Conservation (phyloP, 2,113 vertebrate species). For the Alces alces region DNA sequence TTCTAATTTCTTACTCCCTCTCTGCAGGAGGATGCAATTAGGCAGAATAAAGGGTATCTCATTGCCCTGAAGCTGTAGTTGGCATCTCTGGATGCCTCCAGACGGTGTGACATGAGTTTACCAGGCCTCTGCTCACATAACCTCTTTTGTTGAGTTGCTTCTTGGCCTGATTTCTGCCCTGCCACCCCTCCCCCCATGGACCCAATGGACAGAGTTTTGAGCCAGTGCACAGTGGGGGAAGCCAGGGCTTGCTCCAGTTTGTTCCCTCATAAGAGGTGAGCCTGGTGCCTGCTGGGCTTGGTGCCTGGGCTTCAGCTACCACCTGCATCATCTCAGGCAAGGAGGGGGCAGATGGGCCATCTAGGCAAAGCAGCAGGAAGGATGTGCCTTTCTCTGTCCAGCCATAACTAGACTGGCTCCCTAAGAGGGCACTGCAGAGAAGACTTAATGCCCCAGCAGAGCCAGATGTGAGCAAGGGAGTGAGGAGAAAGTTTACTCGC, state of each 20-base stretch:
- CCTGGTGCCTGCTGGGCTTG: background rate
- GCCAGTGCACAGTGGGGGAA: background rate
- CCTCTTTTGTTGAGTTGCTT: conserved; percentile 17
- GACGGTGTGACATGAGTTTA: background rate
- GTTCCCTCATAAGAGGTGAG: background rate
- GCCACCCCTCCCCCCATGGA: background rate
- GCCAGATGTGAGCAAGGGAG: background rate
- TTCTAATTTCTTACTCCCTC: conserved; percentile 17
- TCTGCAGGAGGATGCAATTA: conserved; percentile 13
- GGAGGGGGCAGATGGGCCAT: background rate
- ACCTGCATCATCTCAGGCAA: background rate
- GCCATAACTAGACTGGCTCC: background rate
- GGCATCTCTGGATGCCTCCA: conserved; percentile 10
- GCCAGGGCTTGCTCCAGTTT: background rate
- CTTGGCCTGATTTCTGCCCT: conserved; percentile 36
- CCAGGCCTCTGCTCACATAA: conserved; percentile 6
- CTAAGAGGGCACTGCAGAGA: background rate
- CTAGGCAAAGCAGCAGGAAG: background rate
- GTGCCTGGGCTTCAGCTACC: background rate
- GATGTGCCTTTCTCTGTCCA: background rate
- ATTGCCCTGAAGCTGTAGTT: background rate
- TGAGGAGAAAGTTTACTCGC: background rate
- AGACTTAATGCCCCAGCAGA: background rate
- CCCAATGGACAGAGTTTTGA: background rate
- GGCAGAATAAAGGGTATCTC: conserved; percentile 20